A percentile compares a stretch with the other conserved stretches of the same genome.
Conservation (phyloP, 2,888 invertebrate species). For the Phasia obesa region DNA sequence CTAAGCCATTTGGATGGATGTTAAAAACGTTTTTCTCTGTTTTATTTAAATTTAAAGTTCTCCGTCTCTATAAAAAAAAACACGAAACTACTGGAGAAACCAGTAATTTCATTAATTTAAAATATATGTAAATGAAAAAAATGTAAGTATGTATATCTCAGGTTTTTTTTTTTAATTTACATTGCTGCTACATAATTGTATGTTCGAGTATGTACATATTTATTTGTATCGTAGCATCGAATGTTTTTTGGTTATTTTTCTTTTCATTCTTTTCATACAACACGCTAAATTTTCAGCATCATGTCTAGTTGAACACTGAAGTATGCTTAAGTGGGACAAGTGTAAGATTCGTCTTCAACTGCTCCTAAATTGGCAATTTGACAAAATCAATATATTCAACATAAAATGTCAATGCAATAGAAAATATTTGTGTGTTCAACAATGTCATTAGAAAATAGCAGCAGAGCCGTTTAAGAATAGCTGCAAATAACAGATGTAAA, state of each 20-base stretch:
- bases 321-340: slow-evolving; percentile 50
- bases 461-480: background rate
- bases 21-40: too few relatives aligned
- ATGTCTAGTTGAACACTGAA: slow-evolving; percentile 51
- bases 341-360: slow-evolving; percentile 34
- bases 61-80: too few relatives aligned
- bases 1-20: too few relatives aligned
- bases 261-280: background rate
- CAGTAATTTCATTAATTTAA: background rate
- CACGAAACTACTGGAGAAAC: background rate
- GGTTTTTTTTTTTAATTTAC: too few relatives aligned
- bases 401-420: slow-evolving; percentile 27
- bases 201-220: too few relatives aligned
- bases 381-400: slow-evolving; percentile 59
- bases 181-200: too few relatives aligned
- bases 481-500: background rate
- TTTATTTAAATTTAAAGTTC: too few relatives aligned
- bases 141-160: too few relatives aligned
- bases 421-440: background rate
- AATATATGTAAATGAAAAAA: background rate
- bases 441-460: background rate
- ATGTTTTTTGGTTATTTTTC: slow-evolving; percentile 7
- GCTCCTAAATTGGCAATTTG: slow-evolving; percentile 64
- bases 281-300: slow-evolving; percentile 25
- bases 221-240: background rate